These are phyloP conservation scores for Lepus americanus DNA, from an alignment of 2,113 vertebrate species.

Conservation along the genomic window DNA sequence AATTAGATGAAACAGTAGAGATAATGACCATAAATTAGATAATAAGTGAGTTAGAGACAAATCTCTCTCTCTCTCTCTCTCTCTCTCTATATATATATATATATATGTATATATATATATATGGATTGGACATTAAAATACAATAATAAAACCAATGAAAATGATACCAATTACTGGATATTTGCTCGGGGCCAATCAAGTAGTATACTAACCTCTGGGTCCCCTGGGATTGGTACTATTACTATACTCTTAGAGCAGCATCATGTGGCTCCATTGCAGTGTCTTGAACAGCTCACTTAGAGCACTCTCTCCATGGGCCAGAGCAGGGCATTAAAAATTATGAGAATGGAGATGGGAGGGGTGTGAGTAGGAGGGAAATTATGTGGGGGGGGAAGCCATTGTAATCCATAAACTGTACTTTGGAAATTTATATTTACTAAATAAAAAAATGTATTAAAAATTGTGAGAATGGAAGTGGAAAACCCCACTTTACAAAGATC, in stretches of 20 bases:
- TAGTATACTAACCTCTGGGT: background rate
- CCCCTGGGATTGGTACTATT: background rate
- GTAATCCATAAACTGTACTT: no score
- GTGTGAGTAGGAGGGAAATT: no score
- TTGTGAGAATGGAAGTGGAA: background rate
- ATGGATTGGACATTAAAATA: background rate
- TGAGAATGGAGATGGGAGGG: background rate
- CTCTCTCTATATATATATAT: no score
- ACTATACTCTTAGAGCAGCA: background rate
- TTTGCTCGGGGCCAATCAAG: background rate
- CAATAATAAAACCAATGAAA: background rate
- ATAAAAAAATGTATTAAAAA: background rate
- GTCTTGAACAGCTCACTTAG: background rate
- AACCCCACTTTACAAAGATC: background rate
- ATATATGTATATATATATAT: background rate
- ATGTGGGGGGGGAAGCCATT: no score
- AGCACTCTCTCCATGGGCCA: no score
- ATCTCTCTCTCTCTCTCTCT: no score
- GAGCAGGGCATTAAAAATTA: background rate
- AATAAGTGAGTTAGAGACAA: background rate
- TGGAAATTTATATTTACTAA: no score
- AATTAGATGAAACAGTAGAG: background rate
- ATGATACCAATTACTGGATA: background rate
- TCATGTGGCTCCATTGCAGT: rapidly evolving
- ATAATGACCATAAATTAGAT: background rate